Evolutionary conservation across 2,113 vertebrate species (phyloP).

Genomic region (Bambusicola thoracicus): DNA sequence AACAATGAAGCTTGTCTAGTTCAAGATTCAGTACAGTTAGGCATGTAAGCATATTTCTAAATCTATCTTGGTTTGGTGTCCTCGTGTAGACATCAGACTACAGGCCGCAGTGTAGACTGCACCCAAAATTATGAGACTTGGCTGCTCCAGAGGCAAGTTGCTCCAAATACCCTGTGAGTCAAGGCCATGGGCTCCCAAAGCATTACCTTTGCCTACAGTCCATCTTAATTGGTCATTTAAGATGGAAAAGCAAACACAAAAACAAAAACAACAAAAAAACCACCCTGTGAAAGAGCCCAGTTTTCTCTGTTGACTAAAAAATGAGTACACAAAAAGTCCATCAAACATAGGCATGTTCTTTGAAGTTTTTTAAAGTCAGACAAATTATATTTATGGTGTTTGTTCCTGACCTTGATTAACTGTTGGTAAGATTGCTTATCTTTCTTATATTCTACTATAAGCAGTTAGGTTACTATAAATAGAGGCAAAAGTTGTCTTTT

Average conservation of each 20-base stretch:
- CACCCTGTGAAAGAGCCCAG: not conserved
- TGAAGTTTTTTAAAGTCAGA: not conserved
- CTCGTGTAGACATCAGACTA: not conserved
- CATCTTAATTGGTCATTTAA: not conserved
- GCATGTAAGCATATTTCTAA: fast-evolving
- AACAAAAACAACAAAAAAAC: no score
- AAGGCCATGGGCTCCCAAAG: not conserved
- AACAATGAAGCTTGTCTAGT: not conserved
- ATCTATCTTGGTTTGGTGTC: not conserved
- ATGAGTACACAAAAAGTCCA: not conserved
- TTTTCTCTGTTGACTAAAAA: not conserved
- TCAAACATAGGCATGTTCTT: not conserved
- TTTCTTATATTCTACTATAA: not conserved
- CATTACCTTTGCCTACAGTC: not conserved
- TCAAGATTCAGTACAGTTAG: not conserved
- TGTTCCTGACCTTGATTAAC: not conserved
- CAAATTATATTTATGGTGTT: not conserved
- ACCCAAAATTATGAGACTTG: not conserved
- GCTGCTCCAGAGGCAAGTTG: not conserved
- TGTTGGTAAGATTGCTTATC: not conserved
- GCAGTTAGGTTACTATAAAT: not conserved
- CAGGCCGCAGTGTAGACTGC: not conserved
- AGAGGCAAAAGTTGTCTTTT: not conserved
- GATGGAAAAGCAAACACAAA: not conserved
- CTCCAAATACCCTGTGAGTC: not conserved